Base-by-base conservation (phyloP, 1,140 invertebrate species). In the Sminthurides bifidus region DNA sequence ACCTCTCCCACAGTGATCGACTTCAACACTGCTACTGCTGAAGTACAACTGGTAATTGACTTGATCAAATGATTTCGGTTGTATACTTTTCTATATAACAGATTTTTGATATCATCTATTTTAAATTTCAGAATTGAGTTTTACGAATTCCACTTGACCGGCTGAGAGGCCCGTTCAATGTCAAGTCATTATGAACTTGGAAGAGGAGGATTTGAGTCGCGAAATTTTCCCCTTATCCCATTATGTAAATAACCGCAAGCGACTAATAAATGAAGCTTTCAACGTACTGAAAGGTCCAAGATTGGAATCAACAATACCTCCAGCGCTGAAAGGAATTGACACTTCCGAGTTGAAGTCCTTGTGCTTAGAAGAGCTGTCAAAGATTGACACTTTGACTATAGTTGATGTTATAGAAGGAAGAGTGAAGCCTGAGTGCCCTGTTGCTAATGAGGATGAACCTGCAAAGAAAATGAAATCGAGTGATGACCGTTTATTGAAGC, bases 211-310 rank as follows among this genome's bases (percentile, higher is more conserved):
- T 24, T 21, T 46, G 8, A 26, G 21, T 21, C 12, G 21, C 6
- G 46, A 49, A 26, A 30, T 49, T 19, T 49, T 49, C 30, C 46
- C 46, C 4, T 21, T 49, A 12, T 49, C 46, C 14, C 46, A 49
- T 26, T 49, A 33, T 35, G 46, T 31, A 17, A 31, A 27, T 8
- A 49, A 49, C 35, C n/a, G 46, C 6, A 21, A 8, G 14, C 8
- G 23, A 40, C 35, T 52, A 3, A 17, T 52, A 6, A 38, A 38
- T 38, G 49, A 52, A 52, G 31, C 17, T 3, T 52, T 52, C 23
- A 52, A 10, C 12, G 19, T 52, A 5, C 23, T 52, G 17, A 3
- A 19, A 5, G 33, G 49, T 6, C 31, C 37, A 3, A 19, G 21
- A 21, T 38, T 52, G 23, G 49, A 52, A 38, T 10, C 31, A 3